Percentiles rank a stretch among this genome's conserved stretches.
Conservation (phyloP, 23 tunicate species). For the Phallusia fumigata region DNA sequence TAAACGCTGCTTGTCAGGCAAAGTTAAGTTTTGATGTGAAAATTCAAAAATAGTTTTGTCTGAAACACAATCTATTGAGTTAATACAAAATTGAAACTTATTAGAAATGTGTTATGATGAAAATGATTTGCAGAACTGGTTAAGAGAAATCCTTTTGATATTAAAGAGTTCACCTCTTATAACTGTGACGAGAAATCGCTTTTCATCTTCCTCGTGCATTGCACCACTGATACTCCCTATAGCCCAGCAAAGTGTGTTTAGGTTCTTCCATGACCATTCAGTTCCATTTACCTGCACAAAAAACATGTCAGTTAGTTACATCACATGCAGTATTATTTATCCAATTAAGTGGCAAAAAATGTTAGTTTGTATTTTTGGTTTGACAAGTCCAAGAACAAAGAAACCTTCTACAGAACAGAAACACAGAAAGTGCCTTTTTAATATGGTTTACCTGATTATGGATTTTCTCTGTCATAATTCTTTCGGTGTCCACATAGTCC, state of each 20-base stretch:
- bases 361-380: too few species aligned
- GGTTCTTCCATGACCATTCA: conserved; percentile 98
- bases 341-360: neutral
- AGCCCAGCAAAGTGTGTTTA: conserved; percentile 99
- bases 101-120: too few species aligned
- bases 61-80: too few species aligned
- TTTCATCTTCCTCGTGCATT: conserved; percentile 99
- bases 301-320: neutral
- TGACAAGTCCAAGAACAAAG: too few species aligned
- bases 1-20: too few species aligned
- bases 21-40: too few species aligned
- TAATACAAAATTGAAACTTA: too few species aligned
- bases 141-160: neutral
- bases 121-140: neutral
- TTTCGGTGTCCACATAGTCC: conserved; percentile 95
- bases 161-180: conserved; percentile 93
- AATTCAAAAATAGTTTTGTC: too few species aligned
- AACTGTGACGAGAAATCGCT: conserved; percentile 93
- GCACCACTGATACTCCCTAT: conserved; percentile 99
- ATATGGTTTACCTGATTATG: conserved; percentile 70
- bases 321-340: neutral
- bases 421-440: too few species aligned
- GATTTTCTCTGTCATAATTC: conserved; percentile 97
- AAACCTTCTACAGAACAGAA: neutral
- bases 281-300: conserved; percentile 78